Percentiles rank a stretch among this genome's conserved stretches.
Conservation (phyloP, 2,797 vertebrate species). For the Xyrichtys novacula region DNA sequence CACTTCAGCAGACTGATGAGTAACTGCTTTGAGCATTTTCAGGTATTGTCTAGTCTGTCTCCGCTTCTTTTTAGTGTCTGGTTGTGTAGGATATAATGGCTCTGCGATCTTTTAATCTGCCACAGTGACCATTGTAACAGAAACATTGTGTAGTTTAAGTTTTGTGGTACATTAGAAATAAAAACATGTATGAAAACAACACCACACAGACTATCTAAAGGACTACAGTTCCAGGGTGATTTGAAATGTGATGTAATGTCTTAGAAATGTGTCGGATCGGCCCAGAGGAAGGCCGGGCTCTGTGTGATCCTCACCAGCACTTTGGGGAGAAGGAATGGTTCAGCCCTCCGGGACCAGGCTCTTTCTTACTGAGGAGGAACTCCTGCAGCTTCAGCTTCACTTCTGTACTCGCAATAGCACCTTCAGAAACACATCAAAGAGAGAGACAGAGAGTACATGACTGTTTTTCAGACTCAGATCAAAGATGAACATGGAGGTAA, state of each 20-base stretch:
- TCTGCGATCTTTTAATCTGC: no score
- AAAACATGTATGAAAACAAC: no score
- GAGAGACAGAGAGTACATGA: background rate
- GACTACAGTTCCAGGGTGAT: no score
- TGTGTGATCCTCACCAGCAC: slow-evolving; percentile 88
- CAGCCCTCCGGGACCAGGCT: slow-evolving; percentile 87
- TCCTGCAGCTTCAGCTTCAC: slow-evolving; percentile 98
- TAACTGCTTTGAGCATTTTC: no score
- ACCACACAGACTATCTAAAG: no score
- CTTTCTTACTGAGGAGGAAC: slow-evolving; percentile 96
- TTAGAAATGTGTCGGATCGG: background rate
- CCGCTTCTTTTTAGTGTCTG: no score
- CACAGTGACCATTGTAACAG: no score
- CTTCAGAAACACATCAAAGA: slow-evolving; percentile 71
- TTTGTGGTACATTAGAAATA: no score
- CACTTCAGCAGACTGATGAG: no score
- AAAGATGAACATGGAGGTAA: background rate
- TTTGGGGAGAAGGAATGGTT: slow-evolving; percentile 96
- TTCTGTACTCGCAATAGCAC: slow-evolving; percentile 97
- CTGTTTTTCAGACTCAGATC: background rate
- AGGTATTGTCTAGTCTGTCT: no score
- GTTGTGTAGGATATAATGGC: no score
- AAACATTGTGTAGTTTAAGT: no score
- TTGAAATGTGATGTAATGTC: background rate
- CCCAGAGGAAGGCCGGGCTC: background rate